Percentiles rank a stretch among this genome's conserved stretches.
phyloP scores from a whole-genome alignment of 2,797 vertebrate species.

The Botia kubotai region DNA sequence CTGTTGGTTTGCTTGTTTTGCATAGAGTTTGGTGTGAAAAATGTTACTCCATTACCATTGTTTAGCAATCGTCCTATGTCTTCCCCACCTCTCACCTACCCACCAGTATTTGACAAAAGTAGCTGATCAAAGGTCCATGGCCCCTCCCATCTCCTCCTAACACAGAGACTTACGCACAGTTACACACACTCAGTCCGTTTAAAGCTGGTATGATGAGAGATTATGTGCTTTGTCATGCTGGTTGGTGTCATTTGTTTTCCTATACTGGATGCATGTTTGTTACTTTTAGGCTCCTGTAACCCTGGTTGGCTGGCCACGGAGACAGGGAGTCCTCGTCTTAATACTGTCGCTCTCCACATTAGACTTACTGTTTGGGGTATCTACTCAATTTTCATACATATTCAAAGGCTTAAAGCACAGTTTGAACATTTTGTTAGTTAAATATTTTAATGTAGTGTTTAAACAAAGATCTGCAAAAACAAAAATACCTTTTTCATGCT shows the following conservation, averaged over 20 bases:
- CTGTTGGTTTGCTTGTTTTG: slow-evolving; percentile 55
- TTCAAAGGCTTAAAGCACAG: slow-evolving; percentile 26
- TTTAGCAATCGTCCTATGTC: slow-evolving; percentile 40
- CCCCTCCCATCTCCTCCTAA: neutral
- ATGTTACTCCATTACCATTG: slow-evolving; percentile 46
- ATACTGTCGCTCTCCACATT: slow-evolving; percentile 52
- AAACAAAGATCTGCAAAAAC: neutral
- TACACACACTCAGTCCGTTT: slow-evolving; percentile 1
- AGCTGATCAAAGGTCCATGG: slow-evolving; percentile 31
- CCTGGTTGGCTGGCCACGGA: slow-evolving; percentile 52
- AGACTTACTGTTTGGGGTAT: slow-evolving; percentile 48
- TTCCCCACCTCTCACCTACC: slow-evolving; percentile 42
- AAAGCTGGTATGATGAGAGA: slow-evolving; percentile 43
- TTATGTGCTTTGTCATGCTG: slow-evolving; percentile 53
- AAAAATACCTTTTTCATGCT: neutral
- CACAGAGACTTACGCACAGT: slow-evolving; percentile 1
- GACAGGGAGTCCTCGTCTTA: slow-evolving; percentile 52
- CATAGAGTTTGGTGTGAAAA: slow-evolving; percentile 46
- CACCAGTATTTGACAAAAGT: slow-evolving; percentile 44
- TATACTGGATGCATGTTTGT: slow-evolving; percentile 56
- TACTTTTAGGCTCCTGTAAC: slow-evolving; percentile 55
- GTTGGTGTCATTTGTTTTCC: slow-evolving; percentile 54
- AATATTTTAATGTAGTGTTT: slow-evolving; percentile 12
- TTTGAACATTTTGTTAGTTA: slow-evolving; percentile 15
- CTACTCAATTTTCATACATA: slow-evolving; percentile 35